A percentile compares a stretch with the other conserved stretches of the same genome.
These are phyloP conservation scores for Gastracanthus pulcherrimus DNA, from an alignment of 2,888 invertebrate species.

Conservation along the genomic window DNA sequence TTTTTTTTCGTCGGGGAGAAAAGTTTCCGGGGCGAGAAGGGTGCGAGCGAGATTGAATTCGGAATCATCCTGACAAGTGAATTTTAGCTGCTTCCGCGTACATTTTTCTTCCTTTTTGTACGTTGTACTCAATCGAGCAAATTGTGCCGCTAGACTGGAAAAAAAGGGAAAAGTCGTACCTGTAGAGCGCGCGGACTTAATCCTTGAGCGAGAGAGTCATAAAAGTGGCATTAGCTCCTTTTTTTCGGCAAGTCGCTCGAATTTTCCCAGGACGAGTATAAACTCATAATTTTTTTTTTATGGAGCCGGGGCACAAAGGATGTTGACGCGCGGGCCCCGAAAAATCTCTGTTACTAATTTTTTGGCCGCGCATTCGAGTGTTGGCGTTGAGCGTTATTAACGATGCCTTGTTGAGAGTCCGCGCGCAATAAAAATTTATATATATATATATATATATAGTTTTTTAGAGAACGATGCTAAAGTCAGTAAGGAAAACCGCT, in stretches of 20 bases:
- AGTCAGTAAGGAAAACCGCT: too few species aligned
- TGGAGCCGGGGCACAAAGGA: background rate
- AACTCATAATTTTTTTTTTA: conserved; percentile 40
- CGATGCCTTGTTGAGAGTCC: conserved; percentile 8
- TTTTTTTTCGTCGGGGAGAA: background rate
- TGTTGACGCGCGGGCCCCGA: conserved; percentile 41
- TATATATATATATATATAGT: too few species aligned
- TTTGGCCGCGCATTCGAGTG: background rate
- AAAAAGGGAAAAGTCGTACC: conserved; percentile 8
- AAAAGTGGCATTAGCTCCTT: conserved; percentile 42
- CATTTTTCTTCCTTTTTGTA: too few species aligned
- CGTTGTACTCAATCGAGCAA: background rate
- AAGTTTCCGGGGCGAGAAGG: conserved; percentile 1
- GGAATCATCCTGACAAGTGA: conserved; percentile 39
- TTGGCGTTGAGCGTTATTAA: conserved; percentile 38
- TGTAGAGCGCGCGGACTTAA: background rate
- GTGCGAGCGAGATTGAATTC: background rate
- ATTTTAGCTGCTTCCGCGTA: too few species aligned
- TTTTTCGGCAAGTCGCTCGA: background rate
- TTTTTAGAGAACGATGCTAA: too few species aligned
- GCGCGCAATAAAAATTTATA: background rate
- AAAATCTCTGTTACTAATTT: conserved; percentile 49
- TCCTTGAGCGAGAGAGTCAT: conserved; percentile 36
- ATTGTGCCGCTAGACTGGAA: too few species aligned
- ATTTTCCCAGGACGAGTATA: conserved; percentile 39